Conservation (phyloP, 2,888 invertebrate species). For the Hirtodrosophila confusa region DNA sequence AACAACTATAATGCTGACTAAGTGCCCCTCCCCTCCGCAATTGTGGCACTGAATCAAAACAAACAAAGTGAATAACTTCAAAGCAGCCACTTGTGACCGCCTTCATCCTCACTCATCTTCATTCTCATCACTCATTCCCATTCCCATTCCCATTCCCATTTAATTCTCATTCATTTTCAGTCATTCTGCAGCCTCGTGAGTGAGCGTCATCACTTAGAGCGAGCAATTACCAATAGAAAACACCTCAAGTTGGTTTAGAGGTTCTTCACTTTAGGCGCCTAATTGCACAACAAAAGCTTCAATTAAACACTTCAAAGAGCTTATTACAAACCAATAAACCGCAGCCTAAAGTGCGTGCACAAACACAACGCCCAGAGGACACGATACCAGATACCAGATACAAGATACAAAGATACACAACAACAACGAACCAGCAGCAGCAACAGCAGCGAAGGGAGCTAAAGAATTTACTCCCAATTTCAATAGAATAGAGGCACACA, state of each 20-base stretch:
- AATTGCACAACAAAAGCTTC: conserved; percentile 80
- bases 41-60: conserved; percentile 6
- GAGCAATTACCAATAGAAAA: conserved; percentile 64
- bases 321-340: conserved; percentile 79
- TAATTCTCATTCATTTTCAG: conserved; percentile 26
- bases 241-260: conserved; percentile 50
- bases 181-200: conserved; percentile 7
- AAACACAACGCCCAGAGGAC: conserved; percentile 51
- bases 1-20: conserved; percentile 45
- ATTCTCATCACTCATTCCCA: conserved; percentile 16
- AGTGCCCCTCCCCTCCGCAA: conserved; percentile 10
- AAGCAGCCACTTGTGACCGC: conserved; percentile 45
- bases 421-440: conserved; percentile 5
- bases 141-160: conserved; percentile 14
- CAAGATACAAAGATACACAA: conserved; percentile 17
- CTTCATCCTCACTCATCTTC: conserved; percentile 26
- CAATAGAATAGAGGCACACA: conserved; percentile 37
- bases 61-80: conserved; percentile 53
- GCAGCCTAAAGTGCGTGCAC: conserved; percentile 62
- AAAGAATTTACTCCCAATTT: conserved; percentile 48
- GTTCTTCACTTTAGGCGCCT: conserved; percentile 74
- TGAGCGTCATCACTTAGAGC: conserved; percentile 48
- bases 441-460: conserved; percentile 36
- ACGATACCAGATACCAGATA: conserved; percentile 24
- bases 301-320: conserved; percentile 79